Evolutionary conservation across 2,888 invertebrate species (phyloP), one percentile per base, ranked within the genome.

Genomic region (Cotesia congregata): DNA sequence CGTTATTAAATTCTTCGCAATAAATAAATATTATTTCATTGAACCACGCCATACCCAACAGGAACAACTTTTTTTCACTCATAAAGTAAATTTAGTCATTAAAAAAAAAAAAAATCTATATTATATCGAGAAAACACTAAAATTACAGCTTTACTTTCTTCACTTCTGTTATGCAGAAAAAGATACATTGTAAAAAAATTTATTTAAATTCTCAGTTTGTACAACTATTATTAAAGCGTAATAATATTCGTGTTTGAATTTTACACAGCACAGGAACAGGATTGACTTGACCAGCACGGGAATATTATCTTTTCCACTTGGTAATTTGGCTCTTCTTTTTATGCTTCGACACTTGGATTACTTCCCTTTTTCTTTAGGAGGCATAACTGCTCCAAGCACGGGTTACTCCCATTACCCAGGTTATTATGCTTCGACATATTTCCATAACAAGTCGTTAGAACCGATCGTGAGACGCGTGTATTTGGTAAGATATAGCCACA

Each of bases 351-450:
- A 38, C 38, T 80, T 80, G 80, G 77, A 80, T 79, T 77, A 79
- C 77, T 80, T 80, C 78, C 78, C 80, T 78, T 40, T 65, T 40
- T 30, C 38, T 39, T 72, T 70, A 38, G 17, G 30, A 17, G 41
- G 68, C 70, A 80, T 74, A 78, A 78, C 70, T 70, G 74, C 71
- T 74, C 75, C 76, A 73, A 76, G 75, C 70, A 74, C 67, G 70
- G 78, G 62, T 76, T 77, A 78, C 79, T 78, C 85, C 84, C 83
- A 86, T 86, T 88, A 88, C 84, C 83, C 79, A 83, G 83, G 83
- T 86, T 86, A 87, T 88, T 87, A 88, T 86, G 84, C 86, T 83
- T 85, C 83, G 86, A 81, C 83, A 85, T 86, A 88, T 87, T 88
- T 87, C 85, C 87, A 87, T 88, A 88, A 87, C 86, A 86, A 85